A percentile compares a stretch with the other conserved stretches of the same genome.
phyloP scores from a whole-genome alignment of 2,797 vertebrate genomes.

The Tragopan temminckii region DNA sequence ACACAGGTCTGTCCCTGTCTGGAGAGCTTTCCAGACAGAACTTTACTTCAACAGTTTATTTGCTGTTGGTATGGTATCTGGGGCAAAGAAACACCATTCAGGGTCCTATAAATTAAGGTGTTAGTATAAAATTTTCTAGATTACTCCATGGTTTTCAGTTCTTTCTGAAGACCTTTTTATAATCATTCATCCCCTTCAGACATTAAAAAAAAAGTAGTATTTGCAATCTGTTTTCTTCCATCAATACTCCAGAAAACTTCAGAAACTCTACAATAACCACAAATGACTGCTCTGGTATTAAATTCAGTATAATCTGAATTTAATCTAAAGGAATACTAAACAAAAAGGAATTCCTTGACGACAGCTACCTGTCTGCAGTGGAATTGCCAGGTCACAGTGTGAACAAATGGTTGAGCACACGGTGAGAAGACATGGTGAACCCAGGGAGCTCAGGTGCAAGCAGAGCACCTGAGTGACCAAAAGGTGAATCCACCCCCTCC shows the following conservation, averaged over 20 bases:
- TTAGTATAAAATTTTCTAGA: background rate
- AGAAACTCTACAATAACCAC: background rate
- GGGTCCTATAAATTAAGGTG: background rate
- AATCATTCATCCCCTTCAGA: background rate
- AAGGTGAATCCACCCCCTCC: no score
- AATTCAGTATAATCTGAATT: background rate
- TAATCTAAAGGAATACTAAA: background rate
- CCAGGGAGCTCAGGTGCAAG: no score
- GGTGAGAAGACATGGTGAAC: no score
- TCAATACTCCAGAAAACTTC: background rate
- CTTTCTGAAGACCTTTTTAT: background rate
- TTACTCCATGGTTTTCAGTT: background rate
- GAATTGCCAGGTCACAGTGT: no score
- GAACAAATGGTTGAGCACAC: no score
- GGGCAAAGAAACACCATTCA: background rate
- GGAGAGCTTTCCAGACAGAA: conserved; percentile 16
- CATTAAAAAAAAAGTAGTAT: background rate
- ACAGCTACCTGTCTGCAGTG: background rate
- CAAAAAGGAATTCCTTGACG: background rate
- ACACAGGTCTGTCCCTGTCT: background rate
- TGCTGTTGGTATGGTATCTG: background rate
- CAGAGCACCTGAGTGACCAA: no score
- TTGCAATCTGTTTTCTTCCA: background rate
- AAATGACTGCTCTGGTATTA: background rate
- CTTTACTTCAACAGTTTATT: background rate